Conservation (phyloP, 2,888 invertebrate species). For the Hydraecia micacea region DNA sequence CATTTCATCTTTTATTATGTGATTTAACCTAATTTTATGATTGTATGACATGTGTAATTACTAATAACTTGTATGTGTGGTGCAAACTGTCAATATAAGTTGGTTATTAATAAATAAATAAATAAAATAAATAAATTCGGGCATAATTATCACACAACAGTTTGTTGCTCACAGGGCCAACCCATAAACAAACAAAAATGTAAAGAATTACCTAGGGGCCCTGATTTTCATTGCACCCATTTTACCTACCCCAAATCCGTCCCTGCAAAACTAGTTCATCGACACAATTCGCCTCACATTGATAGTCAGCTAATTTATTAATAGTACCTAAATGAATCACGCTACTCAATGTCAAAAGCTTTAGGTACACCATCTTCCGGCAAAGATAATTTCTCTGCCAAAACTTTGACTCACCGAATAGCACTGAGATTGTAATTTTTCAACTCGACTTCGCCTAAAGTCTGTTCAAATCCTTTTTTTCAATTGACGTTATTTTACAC, state of each 20-base stretch:
- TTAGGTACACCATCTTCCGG: slow-evolving; percentile 40
- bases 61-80: too few species aligned
- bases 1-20: too few species aligned
- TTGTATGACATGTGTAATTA: too few species aligned
- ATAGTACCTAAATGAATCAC: slow-evolving; percentile 65
- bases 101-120: too few species aligned
- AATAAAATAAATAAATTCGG: too few species aligned
- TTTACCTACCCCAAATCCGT: background rate
- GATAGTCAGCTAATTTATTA: slow-evolving; percentile 52
- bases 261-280: slow-evolving; percentile 54
- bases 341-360: slow-evolving; percentile 60
- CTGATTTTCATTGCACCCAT: background rate
- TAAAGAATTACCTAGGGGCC: background rate
- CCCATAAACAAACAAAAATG: background rate
- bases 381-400: slow-evolving; percentile 56
- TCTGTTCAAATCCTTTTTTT: slow-evolving; percentile 19
- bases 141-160: background rate
- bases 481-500: background rate
- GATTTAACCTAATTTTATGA: too few species aligned
- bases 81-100: too few species aligned
- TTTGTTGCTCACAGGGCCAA: too few species aligned
- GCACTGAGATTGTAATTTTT: slow-evolving; percentile 32
- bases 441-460: slow-evolving; percentile 20
- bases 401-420: slow-evolving; percentile 58
- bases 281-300: slow-evolving; percentile 42